Evolutionary conservation across 2,888 invertebrate genomes (phyloP).

Genomic region (Apodemia mormo): DNA sequence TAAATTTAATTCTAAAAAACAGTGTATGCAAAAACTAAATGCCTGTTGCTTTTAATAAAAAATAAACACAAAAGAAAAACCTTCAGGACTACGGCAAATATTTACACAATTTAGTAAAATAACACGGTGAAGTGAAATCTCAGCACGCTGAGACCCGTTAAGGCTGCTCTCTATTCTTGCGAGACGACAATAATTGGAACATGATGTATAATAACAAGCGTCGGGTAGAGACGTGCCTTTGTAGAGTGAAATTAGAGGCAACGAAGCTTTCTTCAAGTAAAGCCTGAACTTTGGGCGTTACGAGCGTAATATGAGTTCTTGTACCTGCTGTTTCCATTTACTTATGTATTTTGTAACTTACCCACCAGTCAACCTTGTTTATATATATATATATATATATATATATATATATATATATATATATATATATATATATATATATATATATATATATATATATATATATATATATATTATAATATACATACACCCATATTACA

Average conservation of each 20-base stretch:
- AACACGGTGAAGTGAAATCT: constrained; percentile 22
- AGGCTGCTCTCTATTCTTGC: constrained; percentile 44
- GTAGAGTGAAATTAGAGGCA: constrained; percentile 28
- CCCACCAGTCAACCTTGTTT: too few relatives aligned
- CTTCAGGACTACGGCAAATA: neutral
- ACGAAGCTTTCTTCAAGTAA: constrained; percentile 13
- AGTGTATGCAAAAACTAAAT: neutral
- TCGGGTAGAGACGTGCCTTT: constrained; percentile 62
- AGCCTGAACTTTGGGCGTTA: constrained; percentile 15
- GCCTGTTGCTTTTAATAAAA: constrained; percentile 28
- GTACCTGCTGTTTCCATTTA: constrained; percentile 35
- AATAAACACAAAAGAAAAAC: neutral
- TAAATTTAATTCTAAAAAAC: neutral
- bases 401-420: too few relatives aligned
- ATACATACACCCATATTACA: too few relatives aligned
- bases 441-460: too few relatives aligned
- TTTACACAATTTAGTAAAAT: constrained; percentile 21
- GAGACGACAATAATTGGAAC: constrained; percentile 54
- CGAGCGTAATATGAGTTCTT: constrained; percentile 26
- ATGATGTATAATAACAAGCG: constrained; percentile 34
- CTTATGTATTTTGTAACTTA: too few relatives aligned
- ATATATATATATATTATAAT: too few relatives aligned
- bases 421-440: too few relatives aligned
- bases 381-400: too few relatives aligned
- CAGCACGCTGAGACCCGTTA: constrained; percentile 34